Percentiles rank a stretch among this genome's conserved stretches.
Conservation (phyloP, 2,797 vertebrate genomes). For the Parambassis ranga region DNA sequence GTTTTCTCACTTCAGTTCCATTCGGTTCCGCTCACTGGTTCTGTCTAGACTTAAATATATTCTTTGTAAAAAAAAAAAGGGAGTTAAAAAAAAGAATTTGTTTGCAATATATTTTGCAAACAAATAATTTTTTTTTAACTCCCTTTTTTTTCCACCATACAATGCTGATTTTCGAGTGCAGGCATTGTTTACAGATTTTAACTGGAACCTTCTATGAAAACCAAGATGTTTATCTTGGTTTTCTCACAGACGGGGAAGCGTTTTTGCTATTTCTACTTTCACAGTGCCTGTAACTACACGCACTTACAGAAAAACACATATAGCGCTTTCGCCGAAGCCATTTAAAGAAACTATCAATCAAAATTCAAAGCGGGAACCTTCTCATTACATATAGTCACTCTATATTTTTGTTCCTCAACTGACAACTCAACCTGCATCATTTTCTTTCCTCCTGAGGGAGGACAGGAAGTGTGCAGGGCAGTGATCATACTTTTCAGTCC, state of each 20-base stretch:
- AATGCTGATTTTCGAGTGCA: not conserved
- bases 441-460: constrained; percentile 8
- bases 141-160: not conserved
- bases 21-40: constrained; percentile 29
- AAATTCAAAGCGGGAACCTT: constrained; percentile 40
- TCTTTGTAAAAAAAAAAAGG: no score
- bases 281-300: constrained; percentile 6
- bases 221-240: constrained; percentile 30
- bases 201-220: not conserved
- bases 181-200: not conserved
- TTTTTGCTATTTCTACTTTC: constrained; percentile 20
- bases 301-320: constrained; percentile 17
- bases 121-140: not conserved
- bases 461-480: constrained; percentile 30
- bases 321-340: not conserved
- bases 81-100: no score
- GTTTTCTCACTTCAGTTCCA: constrained; percentile 14
- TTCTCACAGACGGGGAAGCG: not conserved
- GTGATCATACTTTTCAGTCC: constrained; percentile 36
- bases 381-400: constrained; percentile 37
- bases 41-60: constrained; percentile 29
- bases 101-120: constrained; percentile 4
- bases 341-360: constrained; percentile 61
- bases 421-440: constrained; percentile 20
- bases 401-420: constrained; percentile 41